phyloP scores from a whole-genome alignment of 2,797 vertebrate species.

The Pangasius mekongensis region DNA sequence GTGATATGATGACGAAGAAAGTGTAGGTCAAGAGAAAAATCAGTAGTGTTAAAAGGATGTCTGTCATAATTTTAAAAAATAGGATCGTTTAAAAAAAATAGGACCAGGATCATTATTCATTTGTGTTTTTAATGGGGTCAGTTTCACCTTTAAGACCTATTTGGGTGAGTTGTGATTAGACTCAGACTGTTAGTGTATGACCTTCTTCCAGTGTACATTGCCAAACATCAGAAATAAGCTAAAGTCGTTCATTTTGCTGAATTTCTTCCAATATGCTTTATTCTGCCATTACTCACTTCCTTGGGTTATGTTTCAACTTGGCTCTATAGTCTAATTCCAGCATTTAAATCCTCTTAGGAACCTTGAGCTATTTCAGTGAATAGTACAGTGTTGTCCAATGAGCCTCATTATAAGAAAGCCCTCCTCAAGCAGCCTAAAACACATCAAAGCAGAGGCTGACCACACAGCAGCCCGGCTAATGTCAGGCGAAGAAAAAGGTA shows the following conservation, averaged over 20 bases:
- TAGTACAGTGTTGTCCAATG: constrained; percentile 73
- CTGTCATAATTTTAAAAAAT: not conserved
- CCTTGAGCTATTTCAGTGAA: constrained; percentile 87
- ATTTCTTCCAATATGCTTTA: not conserved
- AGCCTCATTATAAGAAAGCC: constrained; percentile 77
- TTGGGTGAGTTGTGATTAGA: not conserved
- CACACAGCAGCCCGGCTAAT: constrained; percentile 18
- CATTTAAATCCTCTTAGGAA: constrained; percentile 92
- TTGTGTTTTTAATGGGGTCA: not conserved
- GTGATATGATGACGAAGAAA: not conserved
- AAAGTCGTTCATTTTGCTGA: not conserved
- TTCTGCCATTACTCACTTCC: constrained; percentile 5
- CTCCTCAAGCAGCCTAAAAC: constrained; percentile 69
- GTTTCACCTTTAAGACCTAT: not conserved
- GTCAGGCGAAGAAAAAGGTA: constrained; percentile 36
- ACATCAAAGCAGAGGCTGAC: constrained; percentile 41
- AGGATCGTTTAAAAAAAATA: not conserved
- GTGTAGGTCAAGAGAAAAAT: not conserved
- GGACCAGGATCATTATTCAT: not conserved
- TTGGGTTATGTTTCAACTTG: constrained; percentile 65
- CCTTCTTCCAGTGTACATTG: not conserved
- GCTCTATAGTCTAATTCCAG: constrained; percentile 82
- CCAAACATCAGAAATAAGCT: not conserved
- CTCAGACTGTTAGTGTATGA: not conserved
- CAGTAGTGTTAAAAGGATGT: not conserved